Evolutionary conservation across 2,113 vertebrate genomes (phyloP), one percentile per base, ranked within the genome.

Genomic region (Dermatemys mawii): DNA sequence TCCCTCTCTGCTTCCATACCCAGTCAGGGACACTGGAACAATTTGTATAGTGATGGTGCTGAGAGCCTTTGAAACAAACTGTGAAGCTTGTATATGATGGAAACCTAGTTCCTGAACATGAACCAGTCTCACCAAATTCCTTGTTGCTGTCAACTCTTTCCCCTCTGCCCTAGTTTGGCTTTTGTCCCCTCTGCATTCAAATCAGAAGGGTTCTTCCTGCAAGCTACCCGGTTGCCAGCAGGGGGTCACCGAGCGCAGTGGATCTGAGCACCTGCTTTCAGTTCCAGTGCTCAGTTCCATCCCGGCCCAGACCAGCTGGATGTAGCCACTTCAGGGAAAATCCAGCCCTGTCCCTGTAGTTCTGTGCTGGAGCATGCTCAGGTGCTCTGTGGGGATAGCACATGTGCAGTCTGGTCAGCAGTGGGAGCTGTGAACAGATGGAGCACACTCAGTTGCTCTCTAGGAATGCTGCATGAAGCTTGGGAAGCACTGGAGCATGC

Each of bases 361-460:
- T 13, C 55, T n/a, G 60, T 16, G 35, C 60, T 38, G n/a, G n/a
- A 60, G 19, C 63, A n/a, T 38, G 63, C n/a, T 38, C 60, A 67
- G n/a, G n/a, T 38, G n/a, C 63, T 38, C n/a, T 38, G 19, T 70
- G 63, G 63, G n/a, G 63, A 70, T 21, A 67, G 19, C n/a, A 38
- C n/a, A 21, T 67, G n/a, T 38, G 32, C 44, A 5, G n/a, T 26
- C 27, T 35, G 19, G 38, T 11, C 7, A 10, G 0, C 55, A 60
- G 0, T 0, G 0, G 12, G 38, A 90, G 49, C 13, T 3, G 54
- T 5, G 29, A 48, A 0, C 0, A n/a, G 89, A 53, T 8, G 55
- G 50, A 87, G 75, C 0, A 0, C 11, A 41, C 75, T 82, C 84
- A 22, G 3, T 48, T 21, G 1, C 6, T 32, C 27, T 29, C 38